Percentiles rank a stretch among this genome's conserved stretches.
Evolutionary conservation across 37 sponge, comb jelly and placozoan genomes (phyloP).

Genomic region (Chondrilla cf. caribensis): DNA sequence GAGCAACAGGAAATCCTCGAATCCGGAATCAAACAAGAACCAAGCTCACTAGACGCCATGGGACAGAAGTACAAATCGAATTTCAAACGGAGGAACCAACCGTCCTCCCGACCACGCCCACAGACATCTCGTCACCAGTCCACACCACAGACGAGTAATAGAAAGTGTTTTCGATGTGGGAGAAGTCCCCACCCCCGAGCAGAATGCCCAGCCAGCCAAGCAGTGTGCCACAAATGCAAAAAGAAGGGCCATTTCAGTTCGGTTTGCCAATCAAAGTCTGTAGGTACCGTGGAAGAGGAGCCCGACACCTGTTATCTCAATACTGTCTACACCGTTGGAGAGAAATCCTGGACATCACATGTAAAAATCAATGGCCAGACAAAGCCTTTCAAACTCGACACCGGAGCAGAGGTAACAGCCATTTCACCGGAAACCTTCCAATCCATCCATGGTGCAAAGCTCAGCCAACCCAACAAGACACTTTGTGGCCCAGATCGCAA

Average conservation of each 20-base stretch:
- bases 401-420: conserved; percentile 60
- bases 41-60: too few species aligned
- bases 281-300: background rate
- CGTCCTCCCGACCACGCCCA: too few species aligned
- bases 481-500: conserved; percentile 30
- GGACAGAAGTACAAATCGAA: too few species aligned
- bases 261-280: background rate
- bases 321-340: background rate
- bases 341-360: conserved; percentile 25
- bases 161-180: background rate
- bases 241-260: background rate
- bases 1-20: too few species aligned
- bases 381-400: conserved; percentile 55
- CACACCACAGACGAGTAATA: too few species aligned
- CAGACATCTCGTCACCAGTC: too few species aligned
- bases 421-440: conserved; percentile 34
- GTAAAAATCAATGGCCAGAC: conserved; percentile 2
- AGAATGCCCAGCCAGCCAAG: background rate
- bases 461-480: conserved; percentile 10
- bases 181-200: background rate
- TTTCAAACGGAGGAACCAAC: too few species aligned
- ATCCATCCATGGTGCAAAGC: background rate
- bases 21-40: too few species aligned
- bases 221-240: background rate
- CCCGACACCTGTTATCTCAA: conserved; percentile 12